Evolutionary conservation across 2,888 invertebrate genomes (phyloP).

Genomic region (Lysandra coridon): DNA sequence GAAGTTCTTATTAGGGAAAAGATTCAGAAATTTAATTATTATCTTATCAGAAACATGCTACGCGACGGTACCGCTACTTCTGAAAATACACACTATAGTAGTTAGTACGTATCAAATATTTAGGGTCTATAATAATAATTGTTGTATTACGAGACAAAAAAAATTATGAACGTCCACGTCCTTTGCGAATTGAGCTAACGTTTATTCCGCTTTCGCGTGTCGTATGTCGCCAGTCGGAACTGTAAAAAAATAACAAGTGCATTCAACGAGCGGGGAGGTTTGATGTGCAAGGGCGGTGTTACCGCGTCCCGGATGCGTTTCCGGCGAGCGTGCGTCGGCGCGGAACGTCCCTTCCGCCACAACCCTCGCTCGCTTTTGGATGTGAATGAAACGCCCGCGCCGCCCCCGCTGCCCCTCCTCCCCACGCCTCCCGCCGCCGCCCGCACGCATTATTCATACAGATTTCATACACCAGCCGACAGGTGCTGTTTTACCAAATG

Average conservation of each 20-base stretch:
- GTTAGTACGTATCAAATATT: too few species aligned
- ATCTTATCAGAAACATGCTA: too few species aligned
- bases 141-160: too few species aligned
- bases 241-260: conserved; percentile 29
- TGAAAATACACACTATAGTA: too few species aligned
- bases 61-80: neutral
- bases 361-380: conserved; percentile 62
- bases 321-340: conserved; percentile 71
- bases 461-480: neutral
- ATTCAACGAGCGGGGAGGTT: conserved; percentile 49
- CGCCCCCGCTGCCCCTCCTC: conserved; percentile 42
- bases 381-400: conserved; percentile 50
- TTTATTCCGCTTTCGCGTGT: conserved; percentile 25
- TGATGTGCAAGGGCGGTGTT: conserved; percentile 58
- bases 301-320: conserved; percentile 76
- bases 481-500: conserved; percentile 12
- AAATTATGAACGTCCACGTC: neutral
- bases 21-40: too few species aligned
- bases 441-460: conserved; percentile 16
- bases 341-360: conserved; percentile 76
- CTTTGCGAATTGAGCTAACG: neutral
- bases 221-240: conserved; percentile 31
- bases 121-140: too few species aligned
- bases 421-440: conserved; percentile 33
- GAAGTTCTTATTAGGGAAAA: too few species aligned